Conservation (phyloP, 92 coral and sea anemone species). For the Muricea muricata region DNA sequence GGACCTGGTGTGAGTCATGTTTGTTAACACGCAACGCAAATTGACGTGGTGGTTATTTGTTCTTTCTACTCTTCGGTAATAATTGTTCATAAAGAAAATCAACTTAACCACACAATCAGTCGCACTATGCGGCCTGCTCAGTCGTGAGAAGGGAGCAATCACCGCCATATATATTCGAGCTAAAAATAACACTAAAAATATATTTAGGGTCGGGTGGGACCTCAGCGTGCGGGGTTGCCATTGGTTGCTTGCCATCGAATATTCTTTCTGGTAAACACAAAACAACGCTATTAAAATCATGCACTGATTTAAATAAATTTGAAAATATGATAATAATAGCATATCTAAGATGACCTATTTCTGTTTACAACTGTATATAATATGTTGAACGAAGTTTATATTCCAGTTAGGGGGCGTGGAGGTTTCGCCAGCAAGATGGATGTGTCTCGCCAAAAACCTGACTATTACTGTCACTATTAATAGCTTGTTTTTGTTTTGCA, state of each 20-base stretch:
- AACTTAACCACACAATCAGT: conserved; percentile 12
- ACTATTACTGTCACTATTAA: too few relatives aligned
- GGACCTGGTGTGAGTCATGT: background rate
- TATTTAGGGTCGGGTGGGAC: conserved; percentile 1
- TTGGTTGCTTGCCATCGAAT: background rate
- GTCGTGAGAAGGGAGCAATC: conserved; percentile 4
- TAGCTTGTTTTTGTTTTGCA: too few relatives aligned
- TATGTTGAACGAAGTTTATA: too few relatives aligned
- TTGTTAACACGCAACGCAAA: conserved; percentile 10
- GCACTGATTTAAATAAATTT: too few relatives aligned
- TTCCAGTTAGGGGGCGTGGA: too few relatives aligned
- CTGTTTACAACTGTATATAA: too few relatives aligned
- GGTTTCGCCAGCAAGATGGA: background rate
- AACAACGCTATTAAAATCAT: background rate
- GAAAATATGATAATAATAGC: too few relatives aligned
- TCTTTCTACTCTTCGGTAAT: conserved; percentile 5
- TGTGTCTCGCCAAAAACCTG: too few relatives aligned
- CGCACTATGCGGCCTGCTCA: background rate
- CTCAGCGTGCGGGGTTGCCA: background rate
- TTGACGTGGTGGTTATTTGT: background rate
- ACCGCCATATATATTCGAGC: background rate
- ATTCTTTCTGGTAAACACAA: background rate
- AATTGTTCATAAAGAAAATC: conserved; percentile 12
- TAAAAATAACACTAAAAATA: background rate
- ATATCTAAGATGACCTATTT: too few relatives aligned